Evolutionary conservation across 1,140 invertebrate species (phyloP).

Genomic region (Meloidogyne floridensis): DNA sequence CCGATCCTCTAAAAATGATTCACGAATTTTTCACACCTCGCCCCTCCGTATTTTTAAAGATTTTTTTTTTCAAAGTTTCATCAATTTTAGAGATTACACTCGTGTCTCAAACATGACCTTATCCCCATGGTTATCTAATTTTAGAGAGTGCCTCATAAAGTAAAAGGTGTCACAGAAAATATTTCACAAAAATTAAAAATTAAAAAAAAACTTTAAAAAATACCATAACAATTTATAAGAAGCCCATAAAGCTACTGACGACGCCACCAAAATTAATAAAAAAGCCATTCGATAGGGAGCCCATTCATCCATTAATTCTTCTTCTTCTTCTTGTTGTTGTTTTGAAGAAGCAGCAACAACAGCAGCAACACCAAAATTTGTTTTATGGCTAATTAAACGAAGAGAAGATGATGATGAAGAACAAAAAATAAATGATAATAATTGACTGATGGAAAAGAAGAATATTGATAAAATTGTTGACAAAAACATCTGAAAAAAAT

Average conservation of each 20-base stretch:
- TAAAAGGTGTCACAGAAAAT: too few relatives aligned
- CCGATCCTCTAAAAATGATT: too few relatives aligned
- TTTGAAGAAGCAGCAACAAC: not conserved
- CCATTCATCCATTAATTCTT: conserved; percentile 28
- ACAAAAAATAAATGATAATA: not conserved
- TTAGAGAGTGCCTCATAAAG: too few relatives aligned
- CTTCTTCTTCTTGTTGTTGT: not conserved
- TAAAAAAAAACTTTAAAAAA: not conserved
- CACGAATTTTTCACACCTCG: too few relatives aligned
- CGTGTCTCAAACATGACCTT: too few relatives aligned
- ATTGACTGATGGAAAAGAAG: not conserved
- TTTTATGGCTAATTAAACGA: conserved; percentile 19
- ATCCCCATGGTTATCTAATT: too few relatives aligned
- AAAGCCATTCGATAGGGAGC: conserved; percentile 27
- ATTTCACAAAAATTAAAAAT: not conserved
- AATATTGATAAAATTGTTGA: not conserved
- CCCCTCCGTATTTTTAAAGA: too few relatives aligned
- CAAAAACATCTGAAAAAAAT: not conserved
- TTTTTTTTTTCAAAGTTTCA: too few relatives aligned
- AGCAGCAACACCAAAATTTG: conserved; percentile 20
- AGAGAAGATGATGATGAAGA: not conserved
- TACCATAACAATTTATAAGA: conserved; percentile 31
- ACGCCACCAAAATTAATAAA: conserved; percentile 23
- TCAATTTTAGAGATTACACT: too few relatives aligned
- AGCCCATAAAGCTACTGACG: conserved; percentile 26